Evolutionary conservation across 2,113 vertebrate species (phyloP).

Genomic region (Passer montanus): DNA sequence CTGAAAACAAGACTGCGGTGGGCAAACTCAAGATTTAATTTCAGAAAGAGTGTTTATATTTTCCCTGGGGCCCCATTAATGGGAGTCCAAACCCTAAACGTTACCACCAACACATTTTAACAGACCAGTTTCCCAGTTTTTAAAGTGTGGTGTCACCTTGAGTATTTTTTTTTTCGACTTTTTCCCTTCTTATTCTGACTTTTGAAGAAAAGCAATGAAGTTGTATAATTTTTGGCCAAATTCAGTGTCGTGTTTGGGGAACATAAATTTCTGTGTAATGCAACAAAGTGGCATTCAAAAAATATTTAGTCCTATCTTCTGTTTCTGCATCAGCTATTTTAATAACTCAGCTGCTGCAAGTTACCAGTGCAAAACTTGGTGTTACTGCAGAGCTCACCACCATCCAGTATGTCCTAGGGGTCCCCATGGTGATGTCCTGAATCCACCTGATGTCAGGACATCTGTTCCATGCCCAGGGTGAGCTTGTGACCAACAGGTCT

Average conservation of each 20-base stretch:
- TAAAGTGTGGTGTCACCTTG: conserved; percentile 42
- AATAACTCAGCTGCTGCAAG: not conserved
- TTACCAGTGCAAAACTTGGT: not conserved
- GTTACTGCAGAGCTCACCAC: not conserved
- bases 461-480: not conserved
- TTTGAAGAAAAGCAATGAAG: not conserved
- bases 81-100: conserved; percentile 51
- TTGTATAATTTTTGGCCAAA: not conserved
- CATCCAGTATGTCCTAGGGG: not conserved
- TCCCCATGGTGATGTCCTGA: not conserved
- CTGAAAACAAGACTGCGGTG: conserved; percentile 66
- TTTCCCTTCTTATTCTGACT: not conserved
- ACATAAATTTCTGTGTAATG: not conserved
- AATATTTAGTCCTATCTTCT: not conserved
- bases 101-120: conserved; percentile 62
- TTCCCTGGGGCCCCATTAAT: conserved; percentile 68
- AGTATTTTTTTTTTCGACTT: conserved; percentile 9
- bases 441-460: not conserved
- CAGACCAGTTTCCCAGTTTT: conserved; percentile 38
- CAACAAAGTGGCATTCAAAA: not conserved
- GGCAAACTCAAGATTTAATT: conserved; percentile 59
- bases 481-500: not conserved
- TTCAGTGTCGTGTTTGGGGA: not conserved
- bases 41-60: conserved; percentile 68
- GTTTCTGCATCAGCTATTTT: not conserved